Base-by-base conservation (phyloP, 2,113 vertebrate species). In the Catagonus wagneri region DNA sequence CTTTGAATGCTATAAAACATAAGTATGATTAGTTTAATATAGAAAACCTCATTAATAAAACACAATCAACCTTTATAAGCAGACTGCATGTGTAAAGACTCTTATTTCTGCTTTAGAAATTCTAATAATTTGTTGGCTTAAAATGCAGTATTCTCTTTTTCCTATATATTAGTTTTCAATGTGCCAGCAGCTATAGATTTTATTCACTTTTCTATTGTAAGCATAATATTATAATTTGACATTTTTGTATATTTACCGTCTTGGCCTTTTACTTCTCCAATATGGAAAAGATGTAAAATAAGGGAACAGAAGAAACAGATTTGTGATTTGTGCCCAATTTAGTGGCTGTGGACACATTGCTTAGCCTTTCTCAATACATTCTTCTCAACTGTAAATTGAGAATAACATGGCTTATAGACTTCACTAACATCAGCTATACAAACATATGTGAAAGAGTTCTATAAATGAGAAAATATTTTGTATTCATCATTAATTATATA, bases 1-100 rank as follows among this genome's bases (percentile, higher is more conserved):
- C 75, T 84, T 96, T 94, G 76, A 86, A 81, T 96, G 75, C 61
- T 86, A 22, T 96, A 96, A 97, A 89, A 92, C 58, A 96, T 93
- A 94, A 98, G 96, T 96, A 94, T 92, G 86, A 98, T 98, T 97
- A 97, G 79, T 85, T 98, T 98, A 98, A 98, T 93, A 90, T 44
- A 23, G 22, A 86, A 90, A 96, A 97, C 60, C 14, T 93, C 80
- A 95, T 98, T 98, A 98, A 97, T 97, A 97, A 97, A 96, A 93
- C 3, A 78, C 32, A 83, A 72, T 90, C 80, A 83, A 39, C 34
- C 8, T 58, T 72, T 86, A 50, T 32, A 58, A 92, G 34, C 6
- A 23, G 22, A 60, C 0, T 36, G 34, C 9, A 15, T 17, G 29
- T 3, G 15, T 52, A 63, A 94, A n/a, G 22, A 75, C 27, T 29